A percentile compares a stretch with the other conserved stretches of the same genome.
Evolutionary conservation across 2,888 invertebrate species (phyloP).

Genomic region (Tuberolachnus salignus): DNA sequence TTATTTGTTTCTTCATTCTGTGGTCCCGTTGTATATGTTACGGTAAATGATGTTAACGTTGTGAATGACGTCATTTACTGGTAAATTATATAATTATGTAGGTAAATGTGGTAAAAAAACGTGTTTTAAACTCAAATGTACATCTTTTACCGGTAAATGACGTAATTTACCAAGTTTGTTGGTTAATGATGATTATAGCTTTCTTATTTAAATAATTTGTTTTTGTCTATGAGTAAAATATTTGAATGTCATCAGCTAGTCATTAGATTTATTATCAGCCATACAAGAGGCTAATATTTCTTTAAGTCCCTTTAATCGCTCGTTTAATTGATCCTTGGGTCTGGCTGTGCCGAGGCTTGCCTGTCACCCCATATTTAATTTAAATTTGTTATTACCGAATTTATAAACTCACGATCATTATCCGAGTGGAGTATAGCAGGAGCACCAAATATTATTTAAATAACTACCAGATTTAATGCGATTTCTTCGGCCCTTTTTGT

Average conservation of each 20-base stretch:
- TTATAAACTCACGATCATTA: constrained; percentile 14
- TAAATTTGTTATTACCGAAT: background rate
- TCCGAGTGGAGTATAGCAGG: background rate
- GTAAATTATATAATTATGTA: too few species aligned
- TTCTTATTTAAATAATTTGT: background rate
- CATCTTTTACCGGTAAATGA: background rate
- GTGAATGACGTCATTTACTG: too few species aligned
- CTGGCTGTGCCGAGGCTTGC: constrained; percentile 37
- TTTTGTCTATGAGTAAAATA: background rate
- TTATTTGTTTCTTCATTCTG: constrained; percentile 30
- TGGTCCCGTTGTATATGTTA: constrained; percentile 16
- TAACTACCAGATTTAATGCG: background rate
- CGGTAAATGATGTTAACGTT: background rate
- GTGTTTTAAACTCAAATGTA: too few species aligned
- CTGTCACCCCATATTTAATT: constrained; percentile 34
- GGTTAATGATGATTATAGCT: background rate
- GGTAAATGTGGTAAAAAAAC: too few species aligned
- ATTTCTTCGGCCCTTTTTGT: background rate
- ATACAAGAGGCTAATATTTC: constrained; percentile 33
- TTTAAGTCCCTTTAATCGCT: constrained; percentile 40
- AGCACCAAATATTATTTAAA: constrained; percentile 2
- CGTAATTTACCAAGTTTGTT: background rate
- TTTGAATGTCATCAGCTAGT: background rate
- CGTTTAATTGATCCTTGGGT: constrained; percentile 50
- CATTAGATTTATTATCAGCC: constrained; percentile 12